A percentile compares a stretch with the other conserved stretches of the same genome.
phyloP scores from a whole-genome alignment of 2,888 invertebrate genomes.

The Leptopilina syphax region DNA sequence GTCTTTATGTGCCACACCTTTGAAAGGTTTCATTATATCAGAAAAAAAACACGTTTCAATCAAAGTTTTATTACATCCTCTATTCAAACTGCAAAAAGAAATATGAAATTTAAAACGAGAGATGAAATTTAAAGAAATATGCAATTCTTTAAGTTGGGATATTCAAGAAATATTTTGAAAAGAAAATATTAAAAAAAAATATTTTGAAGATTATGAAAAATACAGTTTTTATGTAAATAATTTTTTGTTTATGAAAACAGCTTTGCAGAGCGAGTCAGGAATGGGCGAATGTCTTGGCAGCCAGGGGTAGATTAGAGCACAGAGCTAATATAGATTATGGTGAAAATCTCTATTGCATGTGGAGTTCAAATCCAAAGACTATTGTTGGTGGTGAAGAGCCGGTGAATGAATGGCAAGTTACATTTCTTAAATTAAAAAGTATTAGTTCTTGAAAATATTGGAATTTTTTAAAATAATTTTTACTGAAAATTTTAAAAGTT shows the following conservation, averaged over 20 bases:
- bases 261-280: slow-evolving; percentile 84
- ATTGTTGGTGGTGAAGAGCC: slow-evolving; percentile 83
- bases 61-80: background rate
- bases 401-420: slow-evolving; percentile 87
- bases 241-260: slow-evolving; percentile 53
- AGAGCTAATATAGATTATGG: slow-evolving; percentile 88
- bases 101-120: too few species aligned
- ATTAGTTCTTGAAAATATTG: too few species aligned
- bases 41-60: background rate
- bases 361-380: slow-evolving; percentile 85
- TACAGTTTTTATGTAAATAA: too few species aligned
- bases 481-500: too few species aligned
- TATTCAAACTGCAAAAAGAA: too few species aligned
- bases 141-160: too few species aligned
- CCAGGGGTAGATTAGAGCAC: slow-evolving; percentile 84
- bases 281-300: slow-evolving; percentile 85
- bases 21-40: slow-evolving; percentile 10
- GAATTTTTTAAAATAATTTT: too few species aligned
- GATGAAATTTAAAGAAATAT: too few species aligned
- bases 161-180: too few species aligned
- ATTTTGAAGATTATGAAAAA: too few species aligned
- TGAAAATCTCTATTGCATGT: slow-evolving; percentile 89
- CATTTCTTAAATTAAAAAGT: background rate
- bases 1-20: background rate
- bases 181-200: too few species aligned